Conservation (phyloP, 2,888 invertebrate genomes). For the Drosophila meridiana region DNA sequence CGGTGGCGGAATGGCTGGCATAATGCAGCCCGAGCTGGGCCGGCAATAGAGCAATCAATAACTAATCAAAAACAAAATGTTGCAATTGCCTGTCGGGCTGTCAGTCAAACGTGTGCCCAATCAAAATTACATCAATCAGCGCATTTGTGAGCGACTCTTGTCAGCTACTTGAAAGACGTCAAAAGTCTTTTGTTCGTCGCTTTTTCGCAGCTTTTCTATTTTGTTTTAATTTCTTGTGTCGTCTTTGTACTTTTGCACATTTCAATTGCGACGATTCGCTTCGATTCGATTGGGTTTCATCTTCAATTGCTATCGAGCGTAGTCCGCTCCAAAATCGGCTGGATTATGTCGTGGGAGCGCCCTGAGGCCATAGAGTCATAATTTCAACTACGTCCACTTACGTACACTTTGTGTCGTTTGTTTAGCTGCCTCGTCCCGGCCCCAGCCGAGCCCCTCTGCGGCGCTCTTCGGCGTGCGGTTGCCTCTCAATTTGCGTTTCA, state of each 20-base stretch:
- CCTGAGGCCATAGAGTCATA: conserved; percentile 45
- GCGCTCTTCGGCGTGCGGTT: conserved; percentile 10
- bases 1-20: conserved; percentile 5
- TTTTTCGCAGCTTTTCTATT: background rate
- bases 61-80: conserved; percentile 39
- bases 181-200: conserved; percentile 17
- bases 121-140: conserved; percentile 66
- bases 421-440: background rate
- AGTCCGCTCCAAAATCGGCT: conserved; percentile 35
- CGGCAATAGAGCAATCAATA: conserved; percentile 53
- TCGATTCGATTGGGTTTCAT: conserved; percentile 55
- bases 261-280: conserved; percentile 28
- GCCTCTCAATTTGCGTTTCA: conserved; percentile 42
- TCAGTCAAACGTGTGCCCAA: conserved; percentile 52
- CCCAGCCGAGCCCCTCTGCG: background rate
- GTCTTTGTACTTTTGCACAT: conserved; percentile 31
- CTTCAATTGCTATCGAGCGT: conserved; percentile 53
- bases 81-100: conserved; percentile 43
- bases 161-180: conserved; percentile 38
- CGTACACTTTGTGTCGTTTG: conserved; percentile 21
- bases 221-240: background rate
- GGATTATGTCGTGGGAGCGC: conserved; percentile 67
- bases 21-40: conserved; percentile 21
- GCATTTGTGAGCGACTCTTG: conserved; percentile 40
- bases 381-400: conserved; percentile 17